Evolutionary conservation across 2,888 invertebrate genomes (phyloP), one percentile per base, ranked within the genome.

Genomic region (Cataglyphis albicans): DNA sequence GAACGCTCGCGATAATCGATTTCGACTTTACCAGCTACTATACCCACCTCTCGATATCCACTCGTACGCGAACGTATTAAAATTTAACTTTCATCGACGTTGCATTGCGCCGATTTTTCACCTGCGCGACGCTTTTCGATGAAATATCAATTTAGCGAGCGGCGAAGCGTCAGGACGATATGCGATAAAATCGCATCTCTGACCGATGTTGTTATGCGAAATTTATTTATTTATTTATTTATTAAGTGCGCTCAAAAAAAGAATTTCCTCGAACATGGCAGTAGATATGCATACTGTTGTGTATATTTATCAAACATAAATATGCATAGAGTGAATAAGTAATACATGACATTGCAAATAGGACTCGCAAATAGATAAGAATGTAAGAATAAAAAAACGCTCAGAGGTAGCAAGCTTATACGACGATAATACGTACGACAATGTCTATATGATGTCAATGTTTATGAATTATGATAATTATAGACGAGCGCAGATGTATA

Each of bases 1-100:
- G 88, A 88, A 84, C 84, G 76, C 67, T 81, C 82, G 85, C 81
- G 87, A 86, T 89, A 89, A 89, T 89, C 89, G 90, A 89, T 89
- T 85, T 84, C 88, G 89, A 89, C 86, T 89, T 89, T 82, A 82
- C 84, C 65, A 52, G 48, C 75, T 59, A 57, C 59, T 32, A 44
- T 21, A n/a, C 52, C 18, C 44, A 12, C 38, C 12, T 52, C 73
- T 59, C 32, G 59, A 57, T 81, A 57, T 32, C 61, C 70, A 48
- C 74, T 52, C 75, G 38, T 83, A 32, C 59, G 55, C 81, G 73
- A 73, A 35, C 78, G 65, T 67, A 87, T 76, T 81, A 83, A 84
- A 86, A 74, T 76, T 76, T 78, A 64, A 81, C 80, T 81, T 57
- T 64, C 75, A 73, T 6, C 25, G 48, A 67, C 38, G 52, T 44